Conservation (phyloP, 1,140 invertebrate species). For the Cotesia chilonis region DNA sequence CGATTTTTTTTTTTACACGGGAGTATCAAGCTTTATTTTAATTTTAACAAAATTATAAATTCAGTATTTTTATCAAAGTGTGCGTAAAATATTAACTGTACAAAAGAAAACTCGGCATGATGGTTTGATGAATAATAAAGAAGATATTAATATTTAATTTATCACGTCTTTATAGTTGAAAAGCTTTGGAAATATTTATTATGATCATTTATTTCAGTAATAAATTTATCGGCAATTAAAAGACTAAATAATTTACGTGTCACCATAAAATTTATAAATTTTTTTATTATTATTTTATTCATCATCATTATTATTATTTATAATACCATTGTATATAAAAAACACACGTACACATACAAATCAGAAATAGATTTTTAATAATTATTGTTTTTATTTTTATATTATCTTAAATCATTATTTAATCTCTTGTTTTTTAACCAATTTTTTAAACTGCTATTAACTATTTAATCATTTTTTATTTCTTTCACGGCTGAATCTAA, state of each 20-base stretch:
- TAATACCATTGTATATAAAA: slow-evolving; percentile 51
- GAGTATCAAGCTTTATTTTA: too few relatives aligned
- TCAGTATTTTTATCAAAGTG: too few relatives aligned
- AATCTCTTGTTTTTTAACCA: slow-evolving; percentile 10
- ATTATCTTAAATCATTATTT: slow-evolving; percentile 3
- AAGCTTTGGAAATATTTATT: too few relatives aligned
- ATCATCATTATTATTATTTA: slow-evolving; percentile 10
- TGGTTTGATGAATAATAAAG: neutral
- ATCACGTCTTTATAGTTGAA: neutral
- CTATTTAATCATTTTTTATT: too few relatives aligned
- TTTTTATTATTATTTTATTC: slow-evolving; percentile 22
- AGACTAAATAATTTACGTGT: slow-evolving; percentile 5
- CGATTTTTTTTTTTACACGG: too few relatives aligned
- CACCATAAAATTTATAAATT: slow-evolving; percentile 21
- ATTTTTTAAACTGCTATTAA: slow-evolving; percentile 11
- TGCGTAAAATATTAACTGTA: neutral
- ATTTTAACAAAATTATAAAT: too few relatives aligned
- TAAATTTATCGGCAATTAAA: slow-evolving; percentile 1
- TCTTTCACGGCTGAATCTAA: too few relatives aligned
- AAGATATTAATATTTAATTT: slow-evolving; percentile 3
- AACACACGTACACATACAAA: slow-evolving; percentile 56
- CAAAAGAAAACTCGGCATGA: neutral
- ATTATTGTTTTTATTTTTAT: slow-evolving; percentile 1
- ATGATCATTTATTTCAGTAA: too few relatives aligned
- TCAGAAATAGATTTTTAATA: slow-evolving; percentile 52